Base-by-base conservation (phyloP, 2,113 vertebrate genomes). In the Geothlypis trichas region DNA sequence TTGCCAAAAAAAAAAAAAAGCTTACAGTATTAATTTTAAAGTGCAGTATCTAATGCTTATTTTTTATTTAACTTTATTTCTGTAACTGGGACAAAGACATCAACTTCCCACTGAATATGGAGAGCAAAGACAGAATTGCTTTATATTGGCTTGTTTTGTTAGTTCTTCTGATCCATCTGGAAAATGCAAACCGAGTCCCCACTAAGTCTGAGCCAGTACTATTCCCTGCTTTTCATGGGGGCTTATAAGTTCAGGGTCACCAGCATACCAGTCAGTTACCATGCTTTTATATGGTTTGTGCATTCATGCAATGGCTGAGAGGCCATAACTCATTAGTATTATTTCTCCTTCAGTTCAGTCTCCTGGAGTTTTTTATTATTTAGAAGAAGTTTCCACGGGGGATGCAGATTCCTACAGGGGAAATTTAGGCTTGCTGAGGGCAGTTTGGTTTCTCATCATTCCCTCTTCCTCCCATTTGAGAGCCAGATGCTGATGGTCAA, bases 271-370 rank as follows among this genome's bases (percentile, higher is more conserved):
- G 44, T 31, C 44, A 30, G 42, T 12, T 59, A 18, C 8, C 15
- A 7, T 6, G 24, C 54, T 85, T 75, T 67, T 31, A 84, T 17
- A 63, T 2, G 46, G 39, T 5, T 33, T 55, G 35, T 46, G 57
- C 47, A 52, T 19, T 46, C 61, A 39, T 0, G 0, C 12, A 33
- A 46, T 0, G 4, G 63, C 42, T 4, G 1, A 74, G 69, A 77
- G 44, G 33, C 19, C 3, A 0, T 5, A 68, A 71, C 27, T 15
- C 3, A 1, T 15, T 13, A 66, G 61, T 12, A 7, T 33, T 19
- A 68, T 10, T 55, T 71, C 26, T 67, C 57, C 41, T 67, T 62
- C 65, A 42, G 3, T 42, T 88, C 51, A 35, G 18, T 39, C 31
- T 65, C 17, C 22, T 61, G 41, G 9, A 49, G 46, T 11, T 52